Percentiles rank a stretch among this genome's conserved stretches.
Conservation (phyloP, 2,797 vertebrate species). For the Diceros bicornis region DNA sequence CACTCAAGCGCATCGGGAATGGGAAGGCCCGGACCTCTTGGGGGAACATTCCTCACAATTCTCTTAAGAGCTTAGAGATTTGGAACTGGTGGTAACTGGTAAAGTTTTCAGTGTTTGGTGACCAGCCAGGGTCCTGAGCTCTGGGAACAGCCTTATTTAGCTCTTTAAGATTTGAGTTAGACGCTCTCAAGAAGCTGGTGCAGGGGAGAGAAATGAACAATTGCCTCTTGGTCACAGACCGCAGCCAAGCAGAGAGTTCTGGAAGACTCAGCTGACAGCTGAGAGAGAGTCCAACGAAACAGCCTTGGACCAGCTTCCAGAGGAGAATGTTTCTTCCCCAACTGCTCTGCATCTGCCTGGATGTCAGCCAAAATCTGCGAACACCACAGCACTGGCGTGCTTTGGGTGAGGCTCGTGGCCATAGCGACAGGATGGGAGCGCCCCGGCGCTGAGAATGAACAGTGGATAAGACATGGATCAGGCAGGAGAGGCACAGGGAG, state of each 20-base stretch:
- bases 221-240: neutral
- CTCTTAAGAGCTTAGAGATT: constrained; percentile 50
- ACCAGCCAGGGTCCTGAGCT: constrained; percentile 66
- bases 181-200: constrained; percentile 54
- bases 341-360: constrained; percentile 73
- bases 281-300: neutral
- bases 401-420: constrained; percentile 67
- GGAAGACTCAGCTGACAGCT: neutral
- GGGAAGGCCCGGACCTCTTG: neutral
- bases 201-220: constrained; percentile 35
- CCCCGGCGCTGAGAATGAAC: constrained; percentile 30
- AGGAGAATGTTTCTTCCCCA: neutral
- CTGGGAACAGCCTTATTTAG: constrained; percentile 66
- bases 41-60: neutral
- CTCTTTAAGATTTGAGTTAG: constrained; percentile 58
- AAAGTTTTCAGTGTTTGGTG: constrained; percentile 51
- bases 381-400: constrained; percentile 63
- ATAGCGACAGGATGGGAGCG: constrained; percentile 70
- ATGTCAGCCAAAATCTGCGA: constrained; percentile 14
- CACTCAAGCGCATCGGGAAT: neutral
- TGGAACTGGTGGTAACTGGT: constrained; percentile 57
- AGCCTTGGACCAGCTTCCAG: neutral
- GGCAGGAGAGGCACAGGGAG: neutral
- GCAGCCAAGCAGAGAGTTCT: constrained; percentile 25
- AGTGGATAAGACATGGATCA: constrained; percentile 1